Conservation (phyloP, 2,888 invertebrate genomes). For the Standfussiana lucernea region DNA sequence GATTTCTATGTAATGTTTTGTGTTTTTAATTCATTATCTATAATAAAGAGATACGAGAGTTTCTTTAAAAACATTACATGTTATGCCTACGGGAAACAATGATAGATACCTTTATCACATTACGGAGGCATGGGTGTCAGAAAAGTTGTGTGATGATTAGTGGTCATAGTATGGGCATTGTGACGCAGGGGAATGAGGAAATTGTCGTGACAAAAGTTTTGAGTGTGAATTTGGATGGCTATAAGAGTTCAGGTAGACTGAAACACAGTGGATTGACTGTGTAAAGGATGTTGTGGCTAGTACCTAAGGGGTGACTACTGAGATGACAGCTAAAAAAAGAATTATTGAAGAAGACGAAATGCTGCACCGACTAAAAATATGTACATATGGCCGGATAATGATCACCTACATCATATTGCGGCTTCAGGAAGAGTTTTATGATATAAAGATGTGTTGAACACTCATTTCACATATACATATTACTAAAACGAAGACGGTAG, state of each 20-base stretch:
- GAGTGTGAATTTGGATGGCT: not conserved
- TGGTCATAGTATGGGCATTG: not conserved
- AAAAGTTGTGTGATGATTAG: not conserved
- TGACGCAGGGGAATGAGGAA: not conserved
- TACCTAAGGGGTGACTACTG: not conserved
- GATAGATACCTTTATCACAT: not conserved
- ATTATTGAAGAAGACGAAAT: not conserved
- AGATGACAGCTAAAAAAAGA: not conserved
- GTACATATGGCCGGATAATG: not conserved
- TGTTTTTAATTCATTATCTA: constrained; percentile 37
- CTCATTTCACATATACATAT: constrained; percentile 3
- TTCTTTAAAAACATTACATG: not conserved
- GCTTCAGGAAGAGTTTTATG: not conserved
- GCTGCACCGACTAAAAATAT: not conserved
- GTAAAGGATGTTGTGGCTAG: not conserved
- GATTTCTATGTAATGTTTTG: constrained; percentile 12
- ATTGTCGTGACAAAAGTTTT: not conserved
- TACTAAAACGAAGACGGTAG: constrained; percentile 1
- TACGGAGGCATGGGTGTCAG: not conserved
- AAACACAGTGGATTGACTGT: not conserved
- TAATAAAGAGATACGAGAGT: not conserved
- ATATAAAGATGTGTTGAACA: constrained; percentile 6
- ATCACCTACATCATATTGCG: not conserved
- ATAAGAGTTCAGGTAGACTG: not conserved
- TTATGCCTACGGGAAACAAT: not conserved